Evolutionary conservation across 2,797 vertebrate genomes (phyloP), one percentile per base, ranked within the genome.

Genomic region (Acropternis orthonyx): DNA sequence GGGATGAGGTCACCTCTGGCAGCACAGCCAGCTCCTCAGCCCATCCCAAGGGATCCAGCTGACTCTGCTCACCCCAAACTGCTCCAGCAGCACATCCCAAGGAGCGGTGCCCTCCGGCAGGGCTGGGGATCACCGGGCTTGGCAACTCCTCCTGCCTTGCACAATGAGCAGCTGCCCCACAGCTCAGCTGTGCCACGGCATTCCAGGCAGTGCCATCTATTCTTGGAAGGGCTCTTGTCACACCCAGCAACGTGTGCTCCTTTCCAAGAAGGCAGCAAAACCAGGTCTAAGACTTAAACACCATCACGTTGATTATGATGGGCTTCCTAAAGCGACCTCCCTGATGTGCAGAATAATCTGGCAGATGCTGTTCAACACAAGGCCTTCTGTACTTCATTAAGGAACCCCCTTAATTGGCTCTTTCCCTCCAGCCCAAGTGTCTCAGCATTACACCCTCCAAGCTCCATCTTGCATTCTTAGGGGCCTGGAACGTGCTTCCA

Each of bases 71-170:
- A 43, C 66, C 76, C 80, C 62, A 18, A 86, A 75, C 73, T 58
- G 92, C 93, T 92, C 90, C 18, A 12, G 56, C 91, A 92, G 88
- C 92, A 94, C 18, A 49, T 69, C 37, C 37, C 18, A 89, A 44
- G 92, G 95, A 82, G 94, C 76, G 95, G 93, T 92, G 84, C 86
- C 93, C 95, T 86, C 23, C 65, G 83, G 92, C 88, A 43, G 1
- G 1, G 3, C 19, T 41, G 52, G 36, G 7, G 44, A 37, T 37
- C n/a, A n/a, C n/a, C n/a, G n/a, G n/a, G n/a, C n/a, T n/a, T 49
- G 54, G 24, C 18, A 58, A 39, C 74, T 62, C 37, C 69, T 51
- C 46, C 71, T 79, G 68, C 78, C 4, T 82, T 87, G 72, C 92
- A 91, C 89, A 67, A 82, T 11, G 49, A 94, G 78, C 67, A 90